These are phyloP conservation scores for Gnathonemus echidnorhynchus DNA, from an alignment of 2,113 vertebrate genomes.

Conservation along the genomic window DNA sequence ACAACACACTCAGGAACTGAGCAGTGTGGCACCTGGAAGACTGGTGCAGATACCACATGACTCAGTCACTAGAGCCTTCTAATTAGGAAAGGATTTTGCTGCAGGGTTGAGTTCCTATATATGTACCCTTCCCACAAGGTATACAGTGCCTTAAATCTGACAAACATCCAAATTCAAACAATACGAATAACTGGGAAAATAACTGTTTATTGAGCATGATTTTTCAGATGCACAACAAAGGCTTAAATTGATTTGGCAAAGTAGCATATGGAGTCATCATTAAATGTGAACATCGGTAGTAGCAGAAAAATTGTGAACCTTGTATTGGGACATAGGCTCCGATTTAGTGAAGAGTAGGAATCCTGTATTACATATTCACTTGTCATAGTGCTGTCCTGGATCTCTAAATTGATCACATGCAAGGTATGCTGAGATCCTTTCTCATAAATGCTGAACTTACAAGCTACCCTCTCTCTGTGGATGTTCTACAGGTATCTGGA, in stretches of 20 bases:
- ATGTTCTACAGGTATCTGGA: slow-evolving; percentile 51
- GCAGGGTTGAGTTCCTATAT: no score
- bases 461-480: background rate
- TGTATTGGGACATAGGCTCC: background rate
- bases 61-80: background rate
- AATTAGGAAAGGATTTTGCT: no score
- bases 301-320: background rate
- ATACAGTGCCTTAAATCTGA: background rate
- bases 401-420: background rate
- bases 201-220: background rate
- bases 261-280: background rate
- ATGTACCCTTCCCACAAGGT: no score
- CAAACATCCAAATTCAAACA: no score
- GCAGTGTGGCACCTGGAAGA: background rate
- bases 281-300: background rate
- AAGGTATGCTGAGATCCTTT: background rate
- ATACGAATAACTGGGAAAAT: background rate
- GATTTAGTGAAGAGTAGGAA: background rate
- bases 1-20: slow-evolving; percentile 32
- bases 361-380: background rate
- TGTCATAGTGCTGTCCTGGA: background rate
- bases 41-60: background rate
- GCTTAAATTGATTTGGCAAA: background rate
- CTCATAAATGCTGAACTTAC: background rate
- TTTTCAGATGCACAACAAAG: background rate